Evolutionary conservation across 2,888 invertebrate species (phyloP).

Genomic region (Thysanoteuthis rhombus): DNA sequence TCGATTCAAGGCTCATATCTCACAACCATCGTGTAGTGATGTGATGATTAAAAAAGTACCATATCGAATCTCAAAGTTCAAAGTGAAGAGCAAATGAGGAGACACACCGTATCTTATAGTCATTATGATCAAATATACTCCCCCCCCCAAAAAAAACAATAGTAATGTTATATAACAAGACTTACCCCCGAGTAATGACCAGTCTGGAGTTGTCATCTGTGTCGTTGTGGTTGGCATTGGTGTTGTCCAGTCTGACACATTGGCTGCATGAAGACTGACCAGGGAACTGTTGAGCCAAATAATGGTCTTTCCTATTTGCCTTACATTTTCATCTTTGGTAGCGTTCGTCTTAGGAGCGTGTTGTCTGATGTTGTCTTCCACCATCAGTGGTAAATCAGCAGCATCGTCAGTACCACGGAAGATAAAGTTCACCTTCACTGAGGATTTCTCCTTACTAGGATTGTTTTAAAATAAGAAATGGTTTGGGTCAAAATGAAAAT

Average conservation of each 20-base stretch:
- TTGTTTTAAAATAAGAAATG: too few species aligned
- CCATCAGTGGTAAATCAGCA: background rate
- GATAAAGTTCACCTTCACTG: background rate
- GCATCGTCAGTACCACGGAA: background rate
- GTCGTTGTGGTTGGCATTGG: background rate
- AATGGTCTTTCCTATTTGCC: background rate
- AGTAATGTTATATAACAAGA: too few species aligned
- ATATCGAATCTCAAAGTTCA: too few species aligned
- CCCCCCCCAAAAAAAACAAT: too few species aligned
- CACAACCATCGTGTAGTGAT: too few species aligned
- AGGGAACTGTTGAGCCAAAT: background rate
- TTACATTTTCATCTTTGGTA: background rate
- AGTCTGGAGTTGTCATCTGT: background rate
- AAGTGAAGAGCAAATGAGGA: too few species aligned
- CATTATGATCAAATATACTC: too few species aligned
- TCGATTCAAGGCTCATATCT: too few species aligned
- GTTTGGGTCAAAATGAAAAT: too few species aligned
- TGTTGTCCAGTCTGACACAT: background rate
- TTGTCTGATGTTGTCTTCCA: background rate
- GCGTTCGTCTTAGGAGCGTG: background rate
- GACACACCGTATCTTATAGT: too few species aligned
- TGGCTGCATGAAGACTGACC: background rate
- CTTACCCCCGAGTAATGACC: background rate
- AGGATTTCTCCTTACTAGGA: background rate
- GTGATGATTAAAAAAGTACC: too few species aligned